Conservation (phyloP, 1,140 invertebrate genomes). For the Drosophila sechellia region DNA sequence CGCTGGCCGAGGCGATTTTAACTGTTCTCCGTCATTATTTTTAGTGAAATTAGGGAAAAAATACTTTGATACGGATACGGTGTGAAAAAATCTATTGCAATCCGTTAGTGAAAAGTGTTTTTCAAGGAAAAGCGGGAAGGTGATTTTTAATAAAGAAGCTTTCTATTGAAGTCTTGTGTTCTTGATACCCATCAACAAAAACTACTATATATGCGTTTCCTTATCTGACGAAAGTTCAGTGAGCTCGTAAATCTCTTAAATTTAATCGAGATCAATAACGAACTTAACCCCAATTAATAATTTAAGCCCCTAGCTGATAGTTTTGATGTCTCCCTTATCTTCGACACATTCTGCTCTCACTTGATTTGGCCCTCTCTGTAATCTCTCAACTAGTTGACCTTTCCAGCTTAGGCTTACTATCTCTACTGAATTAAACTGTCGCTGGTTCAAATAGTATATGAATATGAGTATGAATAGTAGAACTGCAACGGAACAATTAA, state of each 20-base stretch:
- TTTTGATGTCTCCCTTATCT: constrained; percentile 14
- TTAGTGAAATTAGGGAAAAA: constrained; percentile 53
- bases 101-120: neutral
- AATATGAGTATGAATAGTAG: too few relatives aligned
- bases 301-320: neutral
- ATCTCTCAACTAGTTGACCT: constrained; percentile 16
- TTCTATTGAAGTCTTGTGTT: constrained; percentile 6
- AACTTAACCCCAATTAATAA: constrained; percentile 35
- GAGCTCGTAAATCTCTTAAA: constrained; percentile 17
- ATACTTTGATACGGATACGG: constrained; percentile 4
- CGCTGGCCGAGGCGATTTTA: constrained; percentile 36
- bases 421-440: neutral
- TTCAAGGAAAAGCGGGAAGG: neutral
- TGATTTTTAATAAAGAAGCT: neutral
- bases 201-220: too few relatives aligned
- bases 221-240: neutral
- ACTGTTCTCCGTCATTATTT: constrained; percentile 71
- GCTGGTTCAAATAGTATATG: neutral
- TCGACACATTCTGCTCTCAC: constrained; percentile 1
- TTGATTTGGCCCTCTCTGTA: neutral
- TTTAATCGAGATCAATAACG: neutral
- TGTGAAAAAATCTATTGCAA: constrained; percentile 9
- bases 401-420: constrained; percentile 5
- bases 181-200: too few relatives aligned
- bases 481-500: constrained; percentile 26